Conservation (phyloP, 2,113 vertebrate genomes). For the Hippopotamus amphibius region DNA sequence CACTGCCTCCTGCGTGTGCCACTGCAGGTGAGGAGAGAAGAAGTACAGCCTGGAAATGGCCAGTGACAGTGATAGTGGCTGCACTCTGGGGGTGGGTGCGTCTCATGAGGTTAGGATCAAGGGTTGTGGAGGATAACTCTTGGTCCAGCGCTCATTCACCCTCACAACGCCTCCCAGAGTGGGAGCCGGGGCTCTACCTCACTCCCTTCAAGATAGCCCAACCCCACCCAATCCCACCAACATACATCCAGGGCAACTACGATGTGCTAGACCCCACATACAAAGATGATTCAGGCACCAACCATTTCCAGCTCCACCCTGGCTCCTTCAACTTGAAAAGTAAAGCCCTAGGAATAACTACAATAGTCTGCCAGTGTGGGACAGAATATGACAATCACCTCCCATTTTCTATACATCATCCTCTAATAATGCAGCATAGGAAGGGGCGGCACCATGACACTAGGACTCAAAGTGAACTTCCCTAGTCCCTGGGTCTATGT, state of each 20-base stretch:
- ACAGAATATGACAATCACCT: neutral
- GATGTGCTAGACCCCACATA: fast-evolving
- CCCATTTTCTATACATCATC: neutral
- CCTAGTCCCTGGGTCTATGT: neutral
- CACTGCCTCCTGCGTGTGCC: conserved; percentile 80
- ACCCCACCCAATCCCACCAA: neutral
- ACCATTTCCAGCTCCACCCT: neutral
- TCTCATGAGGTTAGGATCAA: neutral
- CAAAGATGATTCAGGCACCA: neutral
- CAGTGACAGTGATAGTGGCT: no score
- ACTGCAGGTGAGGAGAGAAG: conserved; percentile 67
- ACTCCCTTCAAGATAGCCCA: neutral
- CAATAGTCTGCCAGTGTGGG: neutral
- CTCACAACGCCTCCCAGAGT: fast-evolving
- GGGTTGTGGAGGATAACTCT: fast-evolving
- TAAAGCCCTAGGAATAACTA: neutral
- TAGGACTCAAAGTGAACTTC: neutral
- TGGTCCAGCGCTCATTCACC: fast-evolving
- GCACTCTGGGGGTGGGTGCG: fast-evolving
- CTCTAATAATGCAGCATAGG: neutral
- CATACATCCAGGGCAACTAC: fast-evolving
- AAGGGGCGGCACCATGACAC: neutral
- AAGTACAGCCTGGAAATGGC: neutral
- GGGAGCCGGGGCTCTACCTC: fast-evolving
- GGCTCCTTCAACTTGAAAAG: neutral